phyloP scores from a whole-genome alignment of 2,797 vertebrate species.

The Sebastes matsubarae region DNA sequence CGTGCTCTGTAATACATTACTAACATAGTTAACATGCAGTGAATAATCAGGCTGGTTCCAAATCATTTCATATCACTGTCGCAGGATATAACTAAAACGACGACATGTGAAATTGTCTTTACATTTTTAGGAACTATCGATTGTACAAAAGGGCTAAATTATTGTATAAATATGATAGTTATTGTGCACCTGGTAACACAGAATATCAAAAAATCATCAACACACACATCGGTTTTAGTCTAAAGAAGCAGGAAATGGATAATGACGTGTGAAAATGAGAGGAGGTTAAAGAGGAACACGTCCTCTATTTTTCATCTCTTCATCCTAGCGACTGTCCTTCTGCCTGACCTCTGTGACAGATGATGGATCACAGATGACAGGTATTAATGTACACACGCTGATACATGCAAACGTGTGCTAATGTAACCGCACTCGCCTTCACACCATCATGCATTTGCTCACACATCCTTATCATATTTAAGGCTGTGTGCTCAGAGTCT shows the following conservation, averaged over 20 bases:
- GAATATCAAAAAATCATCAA: background rate
- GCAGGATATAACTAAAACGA: background rate
- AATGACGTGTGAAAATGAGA: background rate
- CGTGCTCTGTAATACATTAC: background rate
- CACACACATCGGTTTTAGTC: background rate
- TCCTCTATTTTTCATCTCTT: slow-evolving; percentile 17
- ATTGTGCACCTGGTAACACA: background rate
- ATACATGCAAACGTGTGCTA: background rate
- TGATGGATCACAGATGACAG: slow-evolving; percentile 14
- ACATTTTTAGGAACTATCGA: background rate
- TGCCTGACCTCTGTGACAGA: slow-evolving; percentile 18
- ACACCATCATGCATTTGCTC: background rate
- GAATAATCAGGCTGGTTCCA: background rate
- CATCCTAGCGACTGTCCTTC: background rate
- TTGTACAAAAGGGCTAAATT: background rate
- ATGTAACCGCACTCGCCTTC: background rate
- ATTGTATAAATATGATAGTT: background rate
- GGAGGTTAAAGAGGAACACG: background rate
- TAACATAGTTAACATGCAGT: background rate
- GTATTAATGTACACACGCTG: slow-evolving; percentile 7
- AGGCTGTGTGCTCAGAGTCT: slow-evolving; percentile 2
- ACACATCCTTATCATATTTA: slow-evolving; percentile 15
- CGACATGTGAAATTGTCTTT: background rate
- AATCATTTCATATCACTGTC: background rate
- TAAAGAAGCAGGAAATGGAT: background rate